Conservation (phyloP, 2,113 vertebrate genomes). For the Elaphurus davidianus region DNA sequence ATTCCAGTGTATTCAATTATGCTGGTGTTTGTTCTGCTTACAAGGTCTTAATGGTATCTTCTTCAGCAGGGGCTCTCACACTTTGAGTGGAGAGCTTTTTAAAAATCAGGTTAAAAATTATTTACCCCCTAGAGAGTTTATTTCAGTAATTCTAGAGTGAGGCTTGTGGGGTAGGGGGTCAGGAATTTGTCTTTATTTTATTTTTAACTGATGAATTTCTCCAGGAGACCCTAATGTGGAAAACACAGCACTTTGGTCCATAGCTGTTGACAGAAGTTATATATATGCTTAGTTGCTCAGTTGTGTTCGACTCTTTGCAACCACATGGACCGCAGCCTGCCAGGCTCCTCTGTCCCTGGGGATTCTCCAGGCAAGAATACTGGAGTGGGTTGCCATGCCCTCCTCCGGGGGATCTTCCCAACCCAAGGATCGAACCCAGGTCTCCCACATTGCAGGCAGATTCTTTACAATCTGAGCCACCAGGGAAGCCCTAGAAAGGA, state of each 20-base stretch:
- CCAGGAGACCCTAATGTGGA: background rate
- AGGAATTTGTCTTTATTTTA: background rate
- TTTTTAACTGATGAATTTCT: background rate
- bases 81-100: background rate
- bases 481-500: no score
- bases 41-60: background rate
- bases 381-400: no score
- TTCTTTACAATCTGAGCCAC: no score
- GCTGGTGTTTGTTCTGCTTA: background rate
- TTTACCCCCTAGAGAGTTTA: background rate
- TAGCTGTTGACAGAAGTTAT: background rate
- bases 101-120: background rate
- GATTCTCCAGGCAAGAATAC: no score
- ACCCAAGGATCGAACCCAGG: no score
- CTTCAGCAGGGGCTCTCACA: background rate
- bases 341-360: background rate
- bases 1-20: background rate
- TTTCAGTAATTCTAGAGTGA: background rate
- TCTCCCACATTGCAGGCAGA: no score
- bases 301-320: background rate
- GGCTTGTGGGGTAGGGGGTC: background rate
- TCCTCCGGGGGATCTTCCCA: no score
- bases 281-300: background rate
- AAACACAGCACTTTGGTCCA: background rate
- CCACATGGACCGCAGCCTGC: rapidly evolving